Conservation (phyloP, 2,888 invertebrate species). For the Hirtodrosophila confusa region DNA sequence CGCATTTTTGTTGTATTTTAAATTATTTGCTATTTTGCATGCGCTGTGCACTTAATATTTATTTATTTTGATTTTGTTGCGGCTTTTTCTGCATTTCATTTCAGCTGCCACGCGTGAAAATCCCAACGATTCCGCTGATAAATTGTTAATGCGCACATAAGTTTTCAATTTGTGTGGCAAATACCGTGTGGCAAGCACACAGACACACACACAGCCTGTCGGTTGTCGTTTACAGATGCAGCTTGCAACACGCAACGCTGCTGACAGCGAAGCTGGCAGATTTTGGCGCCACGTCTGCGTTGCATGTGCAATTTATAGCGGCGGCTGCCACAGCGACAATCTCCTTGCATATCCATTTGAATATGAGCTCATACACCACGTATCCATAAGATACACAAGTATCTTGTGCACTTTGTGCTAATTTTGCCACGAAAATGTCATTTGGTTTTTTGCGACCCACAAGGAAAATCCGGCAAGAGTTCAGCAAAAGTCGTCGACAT, state of each 20-base stretch:
- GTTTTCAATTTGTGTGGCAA: slow-evolving; percentile 77
- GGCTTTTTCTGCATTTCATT: slow-evolving; percentile 43
- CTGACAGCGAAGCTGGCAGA: slow-evolving; percentile 70
- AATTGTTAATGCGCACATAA: slow-evolving; percentile 78
- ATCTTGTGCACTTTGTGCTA: slow-evolving; percentile 67
- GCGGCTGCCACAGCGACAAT: slow-evolving; percentile 65
- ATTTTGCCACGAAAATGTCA: slow-evolving; percentile 74
- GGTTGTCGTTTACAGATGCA: slow-evolving; percentile 46
- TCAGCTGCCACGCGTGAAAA: slow-evolving; percentile 60
- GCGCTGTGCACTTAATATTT: slow-evolving; percentile 21
- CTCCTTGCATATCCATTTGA: slow-evolving; percentile 70
- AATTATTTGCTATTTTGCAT: slow-evolving; percentile 58
- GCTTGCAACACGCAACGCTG: slow-evolving; percentile 52
- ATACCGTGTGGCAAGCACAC: slow-evolving; percentile 52
- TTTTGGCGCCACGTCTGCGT: slow-evolving; percentile 74
- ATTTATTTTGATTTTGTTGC: slow-evolving; percentile 25
- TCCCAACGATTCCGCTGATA: slow-evolving; percentile 70
- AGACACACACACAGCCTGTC: slow-evolving; percentile 23
- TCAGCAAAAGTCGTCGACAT: slow-evolving; percentile 32
- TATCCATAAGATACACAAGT: slow-evolving; percentile 23
- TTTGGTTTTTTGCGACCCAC: slow-evolving; percentile 60
- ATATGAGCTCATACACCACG: slow-evolving; percentile 49
- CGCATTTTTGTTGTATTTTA: slow-evolving; percentile 41
- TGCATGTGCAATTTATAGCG: slow-evolving; percentile 72
- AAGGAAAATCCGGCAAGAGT: slow-evolving; percentile 34